These are phyloP conservation scores for Oreochromis aureus DNA, from an alignment of 2,113 vertebrate species.

Conservation along the genomic window DNA sequence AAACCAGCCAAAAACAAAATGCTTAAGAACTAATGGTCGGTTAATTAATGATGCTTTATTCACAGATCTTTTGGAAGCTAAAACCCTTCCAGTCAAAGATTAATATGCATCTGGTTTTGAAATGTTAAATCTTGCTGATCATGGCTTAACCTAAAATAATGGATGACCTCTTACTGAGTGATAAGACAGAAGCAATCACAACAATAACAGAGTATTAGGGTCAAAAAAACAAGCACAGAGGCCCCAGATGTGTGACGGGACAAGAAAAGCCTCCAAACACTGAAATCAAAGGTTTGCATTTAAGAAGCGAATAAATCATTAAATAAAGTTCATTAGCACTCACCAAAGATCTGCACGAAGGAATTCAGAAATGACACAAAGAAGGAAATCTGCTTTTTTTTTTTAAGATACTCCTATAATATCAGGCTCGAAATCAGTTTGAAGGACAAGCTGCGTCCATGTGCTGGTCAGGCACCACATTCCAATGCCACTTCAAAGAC, in stretches of 20 bases:
- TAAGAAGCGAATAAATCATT: background rate
- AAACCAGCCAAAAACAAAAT: slow-evolving; percentile 19
- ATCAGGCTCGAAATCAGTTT: background rate
- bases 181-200: slow-evolving; percentile 16
- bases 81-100: slow-evolving; percentile 4
- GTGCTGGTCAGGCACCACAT: slow-evolving; percentile 52
- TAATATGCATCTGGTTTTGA: slow-evolving; percentile 19
- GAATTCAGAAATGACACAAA: background rate
- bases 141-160: slow-evolving; percentile 58
- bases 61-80: background rate
- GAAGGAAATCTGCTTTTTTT: background rate
- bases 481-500: slow-evolving; percentile 67
- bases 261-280: background rate
- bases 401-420: background rate
- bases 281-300: background rate
- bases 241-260: background rate
- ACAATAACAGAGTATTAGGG: slow-evolving; percentile 55
- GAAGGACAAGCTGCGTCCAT: slow-evolving; percentile 14
- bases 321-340: slow-evolving; percentile 37
- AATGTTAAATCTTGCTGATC: slow-evolving; percentile 47
- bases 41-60: background rate
- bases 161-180: slow-evolving; percentile 24
- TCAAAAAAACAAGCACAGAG: slow-evolving; percentile 20
- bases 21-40: background rate
- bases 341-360: slow-evolving; percentile 54